Evolutionary conservation across 2,797 vertebrate genomes (phyloP), one percentile per base, ranked within the genome.

Genomic region (Hipposideros larvatus): DNA sequence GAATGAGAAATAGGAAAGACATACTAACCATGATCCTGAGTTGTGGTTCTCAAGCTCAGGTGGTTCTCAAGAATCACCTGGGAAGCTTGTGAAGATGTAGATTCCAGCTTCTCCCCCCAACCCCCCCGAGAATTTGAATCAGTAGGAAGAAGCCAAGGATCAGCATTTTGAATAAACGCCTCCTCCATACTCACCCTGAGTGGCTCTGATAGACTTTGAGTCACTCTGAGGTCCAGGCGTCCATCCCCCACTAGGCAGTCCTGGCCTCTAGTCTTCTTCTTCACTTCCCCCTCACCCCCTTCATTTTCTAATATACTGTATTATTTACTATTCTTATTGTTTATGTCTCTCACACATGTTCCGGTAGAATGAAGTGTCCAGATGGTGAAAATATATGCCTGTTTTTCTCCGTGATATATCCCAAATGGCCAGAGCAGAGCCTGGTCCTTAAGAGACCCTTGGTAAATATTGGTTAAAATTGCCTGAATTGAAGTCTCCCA

Each of bases 1-100:
- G 73, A 96, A 84, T 43, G 37, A 92, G n/a, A 95, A 82, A 71
- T 57, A 66, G 0, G 14, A 96, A 77, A 86, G 61, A 78, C 1
- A 0, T 19, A 92, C 28, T 74, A 90, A 65, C 21, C 41, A 46
- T 5, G 37, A 43, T 41, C 95, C 80, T 14, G 46, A 28, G 78
- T 16, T 48, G 55, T n/a, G n/a, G 22, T 79, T 92, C 78, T 80
- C 48, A 83, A 80, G 34, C n/a, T 34, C 31, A 31, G 31, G 68
- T 65, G 18, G 53, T 37, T 70, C 14, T 37, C 37, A 37, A 87
- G 18, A 48, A 80, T 87, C 14, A 87, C 28, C 8, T 11, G 37
- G 41, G 13, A 65, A 66, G 31, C 11, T 75, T 43, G 53, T 63
- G 19, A 73, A 84, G 75, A 90, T n/a, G 4, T 55, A 90, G 71